phyloP scores from a whole-genome alignment of 2,888 invertebrate genomes.

The Onthophagus sagittarius region DNA sequence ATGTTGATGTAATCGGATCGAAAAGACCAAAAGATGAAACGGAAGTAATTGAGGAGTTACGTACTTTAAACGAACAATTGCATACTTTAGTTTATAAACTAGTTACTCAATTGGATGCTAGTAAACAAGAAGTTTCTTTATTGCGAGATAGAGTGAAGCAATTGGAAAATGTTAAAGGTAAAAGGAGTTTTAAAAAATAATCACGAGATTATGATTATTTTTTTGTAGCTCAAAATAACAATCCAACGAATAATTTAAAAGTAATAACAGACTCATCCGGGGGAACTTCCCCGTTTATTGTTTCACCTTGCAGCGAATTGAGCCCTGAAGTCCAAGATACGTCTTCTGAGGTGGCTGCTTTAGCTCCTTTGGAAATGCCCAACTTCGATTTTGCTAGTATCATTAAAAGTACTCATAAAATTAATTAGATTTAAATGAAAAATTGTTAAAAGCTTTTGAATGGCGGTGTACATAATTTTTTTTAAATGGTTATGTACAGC shows the following conservation, averaged over 20 bases:
- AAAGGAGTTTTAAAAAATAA: conserved; percentile 33
- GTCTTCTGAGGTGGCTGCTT: conserved; percentile 47
- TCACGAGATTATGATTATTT: neutral
- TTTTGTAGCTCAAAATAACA: conserved; percentile 34
- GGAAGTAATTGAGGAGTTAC: conserved; percentile 64
- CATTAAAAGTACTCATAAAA: conserved; percentile 22
- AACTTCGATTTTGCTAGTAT: conserved; percentile 52
- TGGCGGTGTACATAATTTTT: conserved; percentile 2
- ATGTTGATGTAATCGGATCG: conserved; percentile 43
- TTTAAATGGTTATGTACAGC: conserved; percentile 11
- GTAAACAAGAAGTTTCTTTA: conserved; percentile 60
- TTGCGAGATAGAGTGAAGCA: conserved; percentile 56
- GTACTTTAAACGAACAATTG: conserved; percentile 61
- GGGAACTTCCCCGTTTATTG: conserved; percentile 48
- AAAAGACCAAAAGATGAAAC: conserved; percentile 61
- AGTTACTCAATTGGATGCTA: conserved; percentile 61
- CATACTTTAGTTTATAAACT: conserved; percentile 57
- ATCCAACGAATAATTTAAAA: conserved; percentile 37
- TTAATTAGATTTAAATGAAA: neutral
- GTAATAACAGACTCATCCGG: conserved; percentile 45
- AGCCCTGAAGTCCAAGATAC: conserved; percentile 40
- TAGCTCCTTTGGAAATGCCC: conserved; percentile 62
- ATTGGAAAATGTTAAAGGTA: conserved; percentile 55
- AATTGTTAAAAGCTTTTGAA: conserved; percentile 4
- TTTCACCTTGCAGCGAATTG: conserved; percentile 46